Base-by-base conservation (phyloP, 1,140 invertebrate genomes). In the Hyles euphorbiae region DNA sequence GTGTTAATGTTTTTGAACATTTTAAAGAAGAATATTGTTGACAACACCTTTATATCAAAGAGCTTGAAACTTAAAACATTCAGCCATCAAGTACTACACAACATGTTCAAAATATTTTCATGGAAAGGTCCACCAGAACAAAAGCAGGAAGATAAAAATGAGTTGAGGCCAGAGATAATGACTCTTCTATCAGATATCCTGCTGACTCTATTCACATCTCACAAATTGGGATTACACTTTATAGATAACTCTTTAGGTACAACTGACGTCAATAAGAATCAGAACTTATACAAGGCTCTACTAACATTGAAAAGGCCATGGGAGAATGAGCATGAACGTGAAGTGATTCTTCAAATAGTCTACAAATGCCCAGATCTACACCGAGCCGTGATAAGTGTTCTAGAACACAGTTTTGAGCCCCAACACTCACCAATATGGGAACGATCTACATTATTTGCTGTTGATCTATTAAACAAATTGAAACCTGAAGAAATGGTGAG, bases 1-100 rank as follows among this genome's bases (percentile, higher is more conserved):
- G 91, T 94, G 7, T 87, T 91, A 53, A 87, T 95, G 58, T 91
- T 95, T 50, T 78, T 96, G 44, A 90, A 91, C 44, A 92, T 93
- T 7, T 71, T 96, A 2, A 93, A 93, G 62, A 93, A 91, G 54
- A 91, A 93, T 76, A 89, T 96, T 34, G 83, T 96, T 11, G 90
- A 95, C 68, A 94, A 93, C 78, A 53, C 73, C 2, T 81, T 85
- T 1, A 91, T 96, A 49, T 92, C 90, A 11, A 96, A 95, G 87
- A 95, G 94, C 0, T 88, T 91, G 6, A 96, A 96, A 78, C 81
- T 96, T 5, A 91, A 92, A 56, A 89, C 93, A 7, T 96, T 96
- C 65, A 94, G 91, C 67, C 91, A 92, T 33, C 82, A 91, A 62
- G 91, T 93, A 44, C 81, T 95, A 33, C 91, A 92, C 61, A 89